These are phyloP conservation scores for Plutomurus gul DNA, from an alignment of 1,140 invertebrate species.

Conservation along the genomic window DNA sequence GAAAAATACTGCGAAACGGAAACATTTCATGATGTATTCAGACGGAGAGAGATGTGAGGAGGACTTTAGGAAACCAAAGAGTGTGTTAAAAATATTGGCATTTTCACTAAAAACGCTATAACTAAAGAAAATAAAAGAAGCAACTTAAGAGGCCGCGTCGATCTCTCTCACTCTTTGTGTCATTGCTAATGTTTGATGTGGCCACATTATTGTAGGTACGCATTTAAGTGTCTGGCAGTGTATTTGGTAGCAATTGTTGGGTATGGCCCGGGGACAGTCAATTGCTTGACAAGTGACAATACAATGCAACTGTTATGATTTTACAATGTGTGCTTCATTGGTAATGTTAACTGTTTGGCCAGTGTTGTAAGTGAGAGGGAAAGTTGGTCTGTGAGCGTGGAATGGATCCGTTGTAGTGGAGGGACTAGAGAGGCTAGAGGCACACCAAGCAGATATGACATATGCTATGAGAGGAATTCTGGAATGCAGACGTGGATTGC, in stretches of 20 bases:
- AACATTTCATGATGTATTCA: too few relatives aligned
- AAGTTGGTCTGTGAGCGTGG: background rate
- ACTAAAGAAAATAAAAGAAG: too few relatives aligned
- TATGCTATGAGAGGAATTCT: conserved; percentile 24
- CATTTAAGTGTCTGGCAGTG: background rate
- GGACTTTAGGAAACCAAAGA: background rate
- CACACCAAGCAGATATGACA: conserved; percentile 28
- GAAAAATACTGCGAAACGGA: too few relatives aligned
- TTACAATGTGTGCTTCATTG: conserved; percentile 10
- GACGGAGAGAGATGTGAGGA: background rate
- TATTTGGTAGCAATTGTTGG: background rate
- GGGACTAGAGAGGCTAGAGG: background rate
- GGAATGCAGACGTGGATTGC: conserved; percentile 46
- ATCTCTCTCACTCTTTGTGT: too few relatives aligned
- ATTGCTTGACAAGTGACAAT: conserved; percentile 25
- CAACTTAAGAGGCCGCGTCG: too few relatives aligned
- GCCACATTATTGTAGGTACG: background rate
- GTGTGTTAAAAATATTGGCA: too few relatives aligned
- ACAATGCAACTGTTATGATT: conserved; percentile 31
- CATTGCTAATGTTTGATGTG: background rate
- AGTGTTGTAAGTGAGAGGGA: background rate
- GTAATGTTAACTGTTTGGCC: background rate
- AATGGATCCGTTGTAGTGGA: background rate
- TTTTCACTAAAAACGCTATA: too few relatives aligned
- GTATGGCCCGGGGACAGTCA: background rate